phyloP scores from a whole-genome alignment of 30 jellyfish, hydroid and myxozoan genomes.

The Cassiopea xamachana region DNA sequence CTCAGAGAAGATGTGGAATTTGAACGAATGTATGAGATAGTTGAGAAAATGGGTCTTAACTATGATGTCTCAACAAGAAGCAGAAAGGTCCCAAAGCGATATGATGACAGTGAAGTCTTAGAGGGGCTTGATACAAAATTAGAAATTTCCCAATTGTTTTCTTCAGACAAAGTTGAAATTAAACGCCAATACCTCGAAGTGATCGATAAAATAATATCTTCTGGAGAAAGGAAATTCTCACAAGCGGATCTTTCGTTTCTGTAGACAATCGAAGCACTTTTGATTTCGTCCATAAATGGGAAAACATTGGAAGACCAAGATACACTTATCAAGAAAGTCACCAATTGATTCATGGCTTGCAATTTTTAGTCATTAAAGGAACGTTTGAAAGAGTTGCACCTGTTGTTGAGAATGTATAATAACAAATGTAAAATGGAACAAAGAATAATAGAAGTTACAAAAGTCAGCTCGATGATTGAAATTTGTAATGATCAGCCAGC shows the following conservation, averaged over 20 bases:
- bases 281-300: no score
- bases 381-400: neutral
- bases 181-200: no score
- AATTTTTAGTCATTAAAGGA: neutral
- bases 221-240: neutral
- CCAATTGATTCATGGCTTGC: constrained; percentile 14
- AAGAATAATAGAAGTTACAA: neutral
- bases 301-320: no score
- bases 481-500: neutral
- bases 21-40: neutral
- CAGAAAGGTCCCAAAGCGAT: neutral
- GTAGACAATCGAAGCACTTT: no score
- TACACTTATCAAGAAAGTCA: neutral
- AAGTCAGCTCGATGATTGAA: constrained; percentile 14
- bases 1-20: neutral
- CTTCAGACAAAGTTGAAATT: no score
- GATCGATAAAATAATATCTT: neutral
- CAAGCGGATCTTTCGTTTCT: neutral
- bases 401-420: neutral
- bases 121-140: no score
- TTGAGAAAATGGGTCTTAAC: neutral
- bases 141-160: no score
- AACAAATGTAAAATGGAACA: no score
- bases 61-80: neutral
- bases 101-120: neutral